Evolutionary conservation across 2,797 vertebrate genomes (phyloP).

Genomic region (Rhinoraja longicauda): DNA sequence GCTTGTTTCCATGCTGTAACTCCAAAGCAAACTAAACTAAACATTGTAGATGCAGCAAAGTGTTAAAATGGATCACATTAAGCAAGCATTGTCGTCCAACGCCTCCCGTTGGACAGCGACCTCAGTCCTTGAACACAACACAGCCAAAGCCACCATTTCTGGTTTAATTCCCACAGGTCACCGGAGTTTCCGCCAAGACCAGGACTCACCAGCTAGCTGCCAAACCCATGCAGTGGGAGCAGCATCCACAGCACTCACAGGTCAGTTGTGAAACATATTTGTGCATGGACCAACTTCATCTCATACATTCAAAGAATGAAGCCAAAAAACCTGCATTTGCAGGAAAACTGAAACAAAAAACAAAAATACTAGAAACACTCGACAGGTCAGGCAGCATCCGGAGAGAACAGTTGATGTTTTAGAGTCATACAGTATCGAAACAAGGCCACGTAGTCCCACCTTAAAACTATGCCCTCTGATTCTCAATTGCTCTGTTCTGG

Average conservation of each 20-base stretch:
- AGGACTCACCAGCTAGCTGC: conserved; percentile 58
- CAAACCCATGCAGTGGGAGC: conserved; percentile 62
- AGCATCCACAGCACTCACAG: conserved; percentile 56
- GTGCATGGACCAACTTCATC: background rate
- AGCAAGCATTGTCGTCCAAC: background rate
- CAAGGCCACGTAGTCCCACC: too few species aligned
- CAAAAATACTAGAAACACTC: too few species aligned
- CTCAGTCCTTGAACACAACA: background rate
- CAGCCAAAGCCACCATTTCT: conserved; percentile 24
- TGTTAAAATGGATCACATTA: background rate
- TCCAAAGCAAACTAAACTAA: too few species aligned
- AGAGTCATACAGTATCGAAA: too few species aligned
- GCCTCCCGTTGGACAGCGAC: background rate
- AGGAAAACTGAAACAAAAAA: too few species aligned
- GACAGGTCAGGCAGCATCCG: too few species aligned
- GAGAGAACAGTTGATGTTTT: too few species aligned
- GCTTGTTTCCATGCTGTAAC: too few species aligned
- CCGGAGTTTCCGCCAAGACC: conserved; percentile 68
- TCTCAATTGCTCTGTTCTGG: too few species aligned
- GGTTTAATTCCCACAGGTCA: conserved; percentile 59
- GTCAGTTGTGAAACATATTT: conserved; percentile 48
- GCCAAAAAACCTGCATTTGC: too few species aligned
- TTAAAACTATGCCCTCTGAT: too few species aligned
- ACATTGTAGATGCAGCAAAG: too few species aligned
- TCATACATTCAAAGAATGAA: background rate